phyloP scores from a whole-genome alignment of 2,113 vertebrate species.

The Trichomycterus rosablanca region DNA sequence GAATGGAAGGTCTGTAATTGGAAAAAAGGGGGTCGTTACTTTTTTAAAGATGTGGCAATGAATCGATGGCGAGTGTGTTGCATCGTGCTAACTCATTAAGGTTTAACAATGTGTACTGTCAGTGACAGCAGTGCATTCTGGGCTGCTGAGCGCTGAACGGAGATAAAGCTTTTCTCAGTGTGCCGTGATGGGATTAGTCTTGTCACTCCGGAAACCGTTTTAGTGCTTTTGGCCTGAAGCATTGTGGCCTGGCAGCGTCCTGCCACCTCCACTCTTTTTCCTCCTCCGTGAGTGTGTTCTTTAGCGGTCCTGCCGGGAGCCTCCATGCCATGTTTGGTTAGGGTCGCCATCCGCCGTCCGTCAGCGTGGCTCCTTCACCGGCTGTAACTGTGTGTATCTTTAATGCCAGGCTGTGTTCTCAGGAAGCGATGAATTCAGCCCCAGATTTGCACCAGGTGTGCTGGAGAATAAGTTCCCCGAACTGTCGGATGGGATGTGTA shows the following conservation, averaged over 20 bases:
- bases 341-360: conserved; percentile 30
- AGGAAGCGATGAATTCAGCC: conserved; percentile 55
- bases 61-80: not conserved
- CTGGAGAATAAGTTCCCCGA: conserved; percentile 61
- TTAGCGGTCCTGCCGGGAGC: conserved; percentile 26
- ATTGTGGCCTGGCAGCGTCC: conserved; percentile 60
- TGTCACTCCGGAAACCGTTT: conserved; percentile 68
- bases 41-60: no score
- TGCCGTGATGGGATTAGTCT: conserved; percentile 62
- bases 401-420: conserved; percentile 66
- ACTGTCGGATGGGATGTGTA: conserved; percentile 51
- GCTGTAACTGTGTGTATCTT: conserved; percentile 45
- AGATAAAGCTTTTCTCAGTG: conserved; percentile 42
- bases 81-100: not conserved
- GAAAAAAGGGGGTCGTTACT: no score
- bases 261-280: conserved; percentile 55
- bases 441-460: conserved; percentile 60
- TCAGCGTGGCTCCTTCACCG: conserved; percentile 52
- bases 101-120: conserved; percentile 5
- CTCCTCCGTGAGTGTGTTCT: conserved; percentile 23
- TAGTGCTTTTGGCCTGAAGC: conserved; percentile 58
- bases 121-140: conserved; percentile 39
- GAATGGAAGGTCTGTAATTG: no score
- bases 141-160: conserved; percentile 20
- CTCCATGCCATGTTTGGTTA: conserved; percentile 38